Evolutionary conservation across 2,797 vertebrate species (phyloP), one percentile per base, ranked within the genome.

Genomic region (Sebastes nivosus): DNA sequence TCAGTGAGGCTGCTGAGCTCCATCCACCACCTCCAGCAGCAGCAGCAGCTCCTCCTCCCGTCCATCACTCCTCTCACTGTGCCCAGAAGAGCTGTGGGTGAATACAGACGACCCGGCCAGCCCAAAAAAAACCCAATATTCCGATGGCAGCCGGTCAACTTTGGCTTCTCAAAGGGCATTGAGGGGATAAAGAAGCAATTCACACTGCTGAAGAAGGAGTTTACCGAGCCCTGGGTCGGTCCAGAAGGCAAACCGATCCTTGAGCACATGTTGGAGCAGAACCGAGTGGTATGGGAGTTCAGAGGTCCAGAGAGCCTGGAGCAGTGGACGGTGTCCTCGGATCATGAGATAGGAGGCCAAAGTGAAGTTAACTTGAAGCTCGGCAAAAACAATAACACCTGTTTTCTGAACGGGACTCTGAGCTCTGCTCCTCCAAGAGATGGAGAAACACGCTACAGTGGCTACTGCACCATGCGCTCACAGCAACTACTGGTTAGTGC

Each of bases 381-480:
- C 29, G 95, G 97, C 36, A 96, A 88, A 80, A 98, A 98, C 92
- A 95, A 95, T 70, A 94, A 92, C 24, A 97, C 95, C 24, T 97
- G 96, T 64, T 76, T 98, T 38, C 84, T 99, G 0, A 96, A 96
- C 12, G 99, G 98, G 58, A 96, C 91, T 7, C 95, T 99, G 80
- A 95, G 89, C 70, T 96, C 96, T 0, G 91, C 91, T 18, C 94
- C 94, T 0, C 98, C 98, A 2, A 95, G 81, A 24, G 98, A 99
- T 2, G 98, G 99, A 61, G 96, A 98, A 67, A 98, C 97, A 0
- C 92, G 93, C 32, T 97, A 96, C 90, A 99, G 99, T 34, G 99
- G 99, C 24, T 99, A 99, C 89, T 99, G 98, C 88, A 94, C 95
- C 0, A 83, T 99, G 93, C 94, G 95, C 71, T 95, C 97, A 54